Base-by-base conservation (phyloP, 1,140 invertebrate genomes). In the Microplitis mediator region DNA sequence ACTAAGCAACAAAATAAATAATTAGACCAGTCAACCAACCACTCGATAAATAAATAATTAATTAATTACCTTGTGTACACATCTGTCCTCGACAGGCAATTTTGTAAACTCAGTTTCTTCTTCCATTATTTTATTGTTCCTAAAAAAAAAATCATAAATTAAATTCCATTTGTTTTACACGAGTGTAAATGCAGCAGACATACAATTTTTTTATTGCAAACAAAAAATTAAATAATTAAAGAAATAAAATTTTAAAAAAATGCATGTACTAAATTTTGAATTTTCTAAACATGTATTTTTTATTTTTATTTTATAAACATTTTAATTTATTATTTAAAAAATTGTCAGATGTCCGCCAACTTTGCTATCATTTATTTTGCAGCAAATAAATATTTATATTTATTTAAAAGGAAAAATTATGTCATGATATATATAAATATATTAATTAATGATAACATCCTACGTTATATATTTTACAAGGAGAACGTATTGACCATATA, bases 21-120 rank as follows among this genome's bases (percentile, higher is more conserved):
- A 31, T 32, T 64, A 65, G 64, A 14, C 11, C 4, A 70, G 52
- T 54, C 75, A 63, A 58, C 6, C 75, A 63, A 58, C 6, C 23
- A 13, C 14, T 14, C n/a, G 23, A 23, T 61, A 39, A n/a, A 60
- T 11, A 45, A 65, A 54, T 72, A 39, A 63, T 56, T 9, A 11
- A 34, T 69, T 3, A 74, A 66, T 82, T 83, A 92, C 90, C 88
- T 98, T 98, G 83, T 98, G 96, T 14, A 94, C 91, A 87, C 94
- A 95, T 85, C 94, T 91, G 74, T 98, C 97, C 76, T 98, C 96
- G 56, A 96, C 89, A 3, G 97, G 93, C 71, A 98, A 88, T 85
- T 98, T 98, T 77, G 93, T 91, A 87, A 95, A 98, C 87, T 98
- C 96, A 72, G 91, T 94, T 79, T 98, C 96, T 83, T 97, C 94